Evolutionary conservation across 37 sponge, comb jelly and placozoan genomes (phyloP), one percentile per base, ranked within the genome.

Genomic region (Agelas oroides): DNA sequence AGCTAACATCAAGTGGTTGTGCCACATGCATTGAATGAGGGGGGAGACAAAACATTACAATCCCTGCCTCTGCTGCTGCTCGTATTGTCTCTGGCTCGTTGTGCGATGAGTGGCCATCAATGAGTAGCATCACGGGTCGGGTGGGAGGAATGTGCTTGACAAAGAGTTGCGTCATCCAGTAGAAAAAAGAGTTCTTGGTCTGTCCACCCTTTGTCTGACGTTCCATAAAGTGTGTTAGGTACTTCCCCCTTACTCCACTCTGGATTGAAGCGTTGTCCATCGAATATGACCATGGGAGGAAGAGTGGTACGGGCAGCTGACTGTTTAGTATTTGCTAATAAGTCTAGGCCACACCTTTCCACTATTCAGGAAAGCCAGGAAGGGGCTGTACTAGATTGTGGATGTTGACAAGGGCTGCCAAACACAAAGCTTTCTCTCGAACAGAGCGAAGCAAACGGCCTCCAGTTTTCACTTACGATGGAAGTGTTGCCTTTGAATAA

Each of bases 61-160:
- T 53, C 11, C 30, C 67, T 59, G 54, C 16, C 21, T 66, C 52
- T 12, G 65, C 54, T 13, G 78, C 86, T 12, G 19, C 17, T 3
- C 58, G 77, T 37, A 86, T 24, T 3, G 69, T 24, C 0, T 38
- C 59, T 27, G 71, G 79, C 53, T 86, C 57, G 39, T 76, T 68
- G 37, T 86, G 87, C n/a, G 77, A 56, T 0, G 71, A 55, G 41
- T 86, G 87, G 2, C 80, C 79, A 38, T 86, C 87, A 58, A 86
- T 35, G 1, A 86, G 73, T 0, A 86, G 38, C 15, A 86, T 36
- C 24, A 86, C 24, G 5, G 87, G 87, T 21, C 87, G 55, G 33
- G 60, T 71, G 8, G 87, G 63, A n/a, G 72, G 71, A 25, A 65
- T 73, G 20, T 84, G 64, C 60, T 17, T 23, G 24, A 69, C 25